Base-by-base conservation (phyloP, 2,888 invertebrate genomes). In the Watsonalla cultraria region DNA sequence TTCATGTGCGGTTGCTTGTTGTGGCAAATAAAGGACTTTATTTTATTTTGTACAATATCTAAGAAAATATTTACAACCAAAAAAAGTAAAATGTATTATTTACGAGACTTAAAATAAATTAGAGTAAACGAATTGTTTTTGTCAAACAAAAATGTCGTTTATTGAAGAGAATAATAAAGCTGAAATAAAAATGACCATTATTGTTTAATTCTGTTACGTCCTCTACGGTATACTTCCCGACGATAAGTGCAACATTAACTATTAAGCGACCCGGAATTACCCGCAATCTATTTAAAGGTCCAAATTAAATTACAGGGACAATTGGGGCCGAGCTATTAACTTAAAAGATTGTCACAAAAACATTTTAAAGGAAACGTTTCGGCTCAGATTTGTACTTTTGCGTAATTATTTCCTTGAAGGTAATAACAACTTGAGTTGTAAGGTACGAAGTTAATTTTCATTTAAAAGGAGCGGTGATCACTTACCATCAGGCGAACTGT, bases 211-310 rank as follows among this genome's bases (percentile, higher is more conserved):
- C 42, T 42, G 42, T 42, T 42, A 11, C 42, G 42, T 42, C 42
- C 42, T 8, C 42, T 42, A 11, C 42, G 42, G 42, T 8, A 11
- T 42, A 42, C 42, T 34, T 51, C 35, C 34, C 46, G 54, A 58
- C 56, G 57, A 56, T 62, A 57, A 57, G 54, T 55, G 57, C 58
- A 46, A 61, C 58, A 64, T 68, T 67, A 60, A 66, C 66, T 66
- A 68, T 64, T 45, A 53, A 55, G 56, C 51, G 57, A 54, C 60
- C 58, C 59, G 15, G 53, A 67, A 64, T 64, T 59, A 52, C 55
- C 63, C 60, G 59, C 65, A 68, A 72, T 72, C 68, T 69, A 68
- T 70, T 68, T 62, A 62, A 70, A 65, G 59, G 64, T 58, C 62
- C 56, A 46, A 67, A 72, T 70, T 62, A 68, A 72, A 70, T 72